Base-by-base conservation (phyloP, 2,797 vertebrate species). In the Labeo calbasu region DNA sequence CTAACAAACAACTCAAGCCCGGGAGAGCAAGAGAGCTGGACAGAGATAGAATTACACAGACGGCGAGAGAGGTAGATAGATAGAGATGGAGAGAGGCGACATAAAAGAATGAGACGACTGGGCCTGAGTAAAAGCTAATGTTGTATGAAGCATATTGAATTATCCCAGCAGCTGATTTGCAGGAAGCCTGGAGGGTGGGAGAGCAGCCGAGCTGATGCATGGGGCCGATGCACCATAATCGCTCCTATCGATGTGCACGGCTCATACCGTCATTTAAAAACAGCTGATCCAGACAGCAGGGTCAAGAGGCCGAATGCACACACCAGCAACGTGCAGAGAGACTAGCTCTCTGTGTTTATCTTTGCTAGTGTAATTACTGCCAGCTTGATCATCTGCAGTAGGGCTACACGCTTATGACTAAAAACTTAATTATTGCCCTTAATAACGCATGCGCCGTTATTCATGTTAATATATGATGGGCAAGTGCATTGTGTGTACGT, bases 141-240 rank as follows among this genome's bases (percentile, higher is more conserved):
- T 82, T 78, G 75, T 78, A 82, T 78, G 73, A 83, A 82, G 77
- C 81, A 83, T 48, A 83, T 79, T 79, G 75, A 73, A 84, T 84
- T 84, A 84, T 84, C 76, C 76, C 82, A 78, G 82, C 68, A 84
- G 82, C 76, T 77, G 76, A 84, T 84, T 84, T 61, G 76, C 75
- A 61, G 75, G 82, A 84, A 51, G 73, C 28, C 66, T 40, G 82
- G 66, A 61, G 65, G 68, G 65, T 61, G 77, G 77, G 70, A 75
- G 57, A 73, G 51, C 28, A 63, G 59, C 17, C 19, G 50, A 55
- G 77, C 65, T 85, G 79, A 85, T 85, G 79, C 84, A 85, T 85
- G 72, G 32, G 43, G 53, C 75, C 73, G 59, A 36, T 59, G 73
- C 50, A 48, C 59, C 63, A 66, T 83, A 86, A 86, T 83, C 81